Base-by-base conservation (phyloP, 1,140 invertebrate genomes). In the Neodiprion pinetum region DNA sequence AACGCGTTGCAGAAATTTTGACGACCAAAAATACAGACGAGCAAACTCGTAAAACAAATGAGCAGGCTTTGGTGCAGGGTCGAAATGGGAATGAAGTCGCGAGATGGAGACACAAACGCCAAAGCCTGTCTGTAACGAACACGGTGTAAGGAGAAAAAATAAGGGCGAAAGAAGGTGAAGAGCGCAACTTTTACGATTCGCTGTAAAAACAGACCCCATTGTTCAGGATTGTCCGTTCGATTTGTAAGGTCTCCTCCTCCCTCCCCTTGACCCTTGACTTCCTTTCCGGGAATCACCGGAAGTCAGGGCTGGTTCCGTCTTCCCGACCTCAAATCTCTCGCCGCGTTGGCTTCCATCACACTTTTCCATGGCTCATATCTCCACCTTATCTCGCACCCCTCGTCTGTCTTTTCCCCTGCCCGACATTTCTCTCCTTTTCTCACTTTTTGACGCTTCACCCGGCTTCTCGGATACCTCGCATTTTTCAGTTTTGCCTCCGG, bases 301-400 rank as follows among this genome's bases (percentile, higher is more conserved):
- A 17, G 53, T 12, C 28, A 40, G 2, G 28, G 28, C 28, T 40
- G 28, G 28, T 40, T 3, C 28, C 28, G 28, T 40, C n/a, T 61
- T 61, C n/a, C n/a, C n/a, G 4, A 17, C 53, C 11, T 61, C 53
- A 61, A 61, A 61, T 61, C 53, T 61, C n/a, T 3, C n/a, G 11
- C 9, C 53, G 11, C n/a, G 11, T 61, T 9, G 11, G n/a, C 53
- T 61, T 14, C 53, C 53, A 61, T 61, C 53, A 61, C 53, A 61
- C 53, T 61, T 61, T 61, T 61, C 53, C 53, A 61, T 61, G 53
- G 53, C 53, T 61, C 53, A 61, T 61, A 61, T 61, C 53, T 61
- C 9, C 11, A 17, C 11, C 53, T 61, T 17, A 61, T 61, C 53
- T 61, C n/a, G n/a, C 53, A 12, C 9, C 53, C 11, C 53, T 61